A percentile compares a stretch with the other conserved stretches of the same genome.
phyloP scores from a whole-genome alignment of 2,113 vertebrate genomes.

The Forbesichthys agassizii region DNA sequence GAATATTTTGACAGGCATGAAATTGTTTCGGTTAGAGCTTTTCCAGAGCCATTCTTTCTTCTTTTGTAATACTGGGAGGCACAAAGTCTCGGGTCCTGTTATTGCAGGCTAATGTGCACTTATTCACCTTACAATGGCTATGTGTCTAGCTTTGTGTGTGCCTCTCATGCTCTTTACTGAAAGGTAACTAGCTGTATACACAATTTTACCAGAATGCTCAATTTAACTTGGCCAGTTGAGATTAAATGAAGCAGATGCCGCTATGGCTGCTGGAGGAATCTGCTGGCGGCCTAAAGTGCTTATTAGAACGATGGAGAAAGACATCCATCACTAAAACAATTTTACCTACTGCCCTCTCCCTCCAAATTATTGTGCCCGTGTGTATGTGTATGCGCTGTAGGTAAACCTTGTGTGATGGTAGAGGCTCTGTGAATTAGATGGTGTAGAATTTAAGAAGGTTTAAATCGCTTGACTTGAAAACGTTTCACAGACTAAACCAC shows the following conservation, averaged over 20 bases:
- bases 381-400: not conserved
- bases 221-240: constrained; percentile 71
- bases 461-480: constrained; percentile 17
- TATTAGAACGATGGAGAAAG: constrained; percentile 68
- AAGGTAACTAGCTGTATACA: constrained; percentile 60
- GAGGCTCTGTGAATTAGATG: not conserved
- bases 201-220: constrained; percentile 65
- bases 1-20: constrained; percentile 63
- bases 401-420: not conserved
- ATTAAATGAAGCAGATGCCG: constrained; percentile 75
- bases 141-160: constrained; percentile 62
- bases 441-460: constrained; percentile 20
- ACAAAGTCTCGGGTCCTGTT: constrained; percentile 51
- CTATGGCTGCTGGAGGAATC: constrained; percentile 60
- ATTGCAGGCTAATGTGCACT: constrained; percentile 67
- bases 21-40: constrained; percentile 57
- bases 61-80: constrained; percentile 41
- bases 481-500: constrained; percentile 59
- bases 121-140: constrained; percentile 63
- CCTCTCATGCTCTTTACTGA: constrained; percentile 35
- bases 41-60: constrained; percentile 45
- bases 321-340: constrained; percentile 67
- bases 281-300: constrained; percentile 44
- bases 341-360: constrained; percentile 24
- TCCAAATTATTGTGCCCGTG: constrained; percentile 28